Percentiles rank a stretch among this genome's conserved stretches.
These are phyloP conservation scores for Ceratosolen solmsi DNA, from an alignment of 1,140 invertebrate genomes.

Conservation along the genomic window DNA sequence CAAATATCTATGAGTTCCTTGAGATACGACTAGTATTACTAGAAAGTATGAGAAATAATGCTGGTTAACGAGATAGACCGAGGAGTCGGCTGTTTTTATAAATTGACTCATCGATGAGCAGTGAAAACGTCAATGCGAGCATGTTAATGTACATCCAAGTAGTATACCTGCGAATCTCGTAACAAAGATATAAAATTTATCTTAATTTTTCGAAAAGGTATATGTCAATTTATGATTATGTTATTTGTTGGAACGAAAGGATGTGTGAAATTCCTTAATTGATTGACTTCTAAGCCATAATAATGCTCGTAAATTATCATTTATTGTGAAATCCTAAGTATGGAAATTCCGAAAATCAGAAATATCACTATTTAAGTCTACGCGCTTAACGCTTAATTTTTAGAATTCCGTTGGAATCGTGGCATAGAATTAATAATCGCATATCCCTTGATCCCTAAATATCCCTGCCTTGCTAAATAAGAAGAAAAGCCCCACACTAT, in stretches of 20 bases:
- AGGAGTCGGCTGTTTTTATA: neutral
- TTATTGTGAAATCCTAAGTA: neutral
- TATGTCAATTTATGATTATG: neutral
- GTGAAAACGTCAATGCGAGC: constrained; percentile 36
- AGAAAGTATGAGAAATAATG: constrained; percentile 31
- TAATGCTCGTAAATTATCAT: neutral
- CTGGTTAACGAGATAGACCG: neutral
- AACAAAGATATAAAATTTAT: neutral
- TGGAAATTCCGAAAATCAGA: too few species aligned
- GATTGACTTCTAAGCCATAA: neutral
- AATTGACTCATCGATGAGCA: constrained; percentile 7
- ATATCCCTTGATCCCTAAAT: too few species aligned
- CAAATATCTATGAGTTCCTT: constrained; percentile 32
- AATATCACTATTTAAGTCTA: too few species aligned
- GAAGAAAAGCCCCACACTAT: too few species aligned
- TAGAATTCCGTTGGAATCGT: too few species aligned
- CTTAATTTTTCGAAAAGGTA: neutral
- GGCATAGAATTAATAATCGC: too few species aligned
- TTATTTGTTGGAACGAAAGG: neutral
- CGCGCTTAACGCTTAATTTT: too few species aligned
- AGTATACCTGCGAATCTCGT: neutral
- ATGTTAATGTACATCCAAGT: neutral
- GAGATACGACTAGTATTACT: constrained; percentile 11
- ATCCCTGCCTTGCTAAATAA: too few species aligned
- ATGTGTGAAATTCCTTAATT: neutral